A percentile compares a stretch with the other conserved stretches of the same genome.
Evolutionary conservation across 2,113 vertebrate species (phyloP).

Genomic region (Brienomyrus brachyistius): DNA sequence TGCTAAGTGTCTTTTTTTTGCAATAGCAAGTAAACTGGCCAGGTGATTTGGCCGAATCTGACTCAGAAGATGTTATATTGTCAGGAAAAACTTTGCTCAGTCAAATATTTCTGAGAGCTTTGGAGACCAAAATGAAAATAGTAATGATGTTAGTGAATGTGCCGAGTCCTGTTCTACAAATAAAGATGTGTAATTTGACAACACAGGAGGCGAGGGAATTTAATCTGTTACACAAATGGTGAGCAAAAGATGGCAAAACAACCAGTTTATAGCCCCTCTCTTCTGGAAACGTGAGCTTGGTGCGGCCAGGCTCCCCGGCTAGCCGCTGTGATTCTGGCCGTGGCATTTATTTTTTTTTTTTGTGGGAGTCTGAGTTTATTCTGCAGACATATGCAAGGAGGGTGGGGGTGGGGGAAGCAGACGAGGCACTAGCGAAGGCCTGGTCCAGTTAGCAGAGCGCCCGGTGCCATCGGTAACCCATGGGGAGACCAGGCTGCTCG

Average conservation of each 20-base stretch:
- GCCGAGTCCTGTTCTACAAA: neutral
- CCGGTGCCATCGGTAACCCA: conserved; percentile 38
- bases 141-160: neutral
- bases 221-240: neutral
- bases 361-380: conserved; percentile 3
- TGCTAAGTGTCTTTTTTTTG: neutral
- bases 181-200: neutral
- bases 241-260: neutral
- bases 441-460: neutral
- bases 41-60: neutral
- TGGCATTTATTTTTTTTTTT: neutral
- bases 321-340: neutral
- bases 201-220: neutral
- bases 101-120: neutral
- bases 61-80: neutral
- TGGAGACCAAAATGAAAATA: neutral
- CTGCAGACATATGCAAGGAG: conserved; percentile 10
- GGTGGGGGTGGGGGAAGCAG: conserved; percentile 24
- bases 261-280: neutral
- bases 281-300: neutral
- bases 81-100: neutral
- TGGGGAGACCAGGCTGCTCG: conserved; percentile 28
- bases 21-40: neutral
- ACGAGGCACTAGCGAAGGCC: conserved; percentile 23
- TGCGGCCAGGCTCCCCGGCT: neutral